Conservation (phyloP, 1,140 invertebrate genomes). For the Drosophila nigrodunni region DNA sequence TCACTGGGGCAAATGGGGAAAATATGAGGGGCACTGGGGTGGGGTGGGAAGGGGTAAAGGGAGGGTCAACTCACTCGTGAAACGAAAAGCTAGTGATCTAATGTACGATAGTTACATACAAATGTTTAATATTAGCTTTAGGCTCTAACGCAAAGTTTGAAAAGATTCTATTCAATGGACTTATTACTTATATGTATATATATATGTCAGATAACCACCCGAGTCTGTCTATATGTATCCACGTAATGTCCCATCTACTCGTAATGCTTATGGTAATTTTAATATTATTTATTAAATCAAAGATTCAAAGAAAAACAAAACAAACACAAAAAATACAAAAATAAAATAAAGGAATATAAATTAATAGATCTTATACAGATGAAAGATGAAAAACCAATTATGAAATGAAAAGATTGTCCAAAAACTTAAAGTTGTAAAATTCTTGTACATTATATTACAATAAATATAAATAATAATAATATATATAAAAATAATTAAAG, state of each 20-base stretch:
- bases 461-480: conserved; percentile 38
- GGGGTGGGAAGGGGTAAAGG: conserved; percentile 23
- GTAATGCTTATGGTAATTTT: conserved; percentile 73
- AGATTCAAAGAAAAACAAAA: conserved; percentile 25
- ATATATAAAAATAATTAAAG: conserved; percentile 6
- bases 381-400: conserved; percentile 54
- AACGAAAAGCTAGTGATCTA: conserved; percentile 83
- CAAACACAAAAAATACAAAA: conserved; percentile 16
- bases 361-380: conserved; percentile 3
- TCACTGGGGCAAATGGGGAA: neutral
- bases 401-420: conserved; percentile 81
- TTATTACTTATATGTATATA: conserved; percentile 28
- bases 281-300: conserved; percentile 75
- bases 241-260: conserved; percentile 52
- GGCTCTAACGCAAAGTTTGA: conserved; percentile 46
- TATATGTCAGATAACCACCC: conserved; percentile 20
- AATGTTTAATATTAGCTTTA: conserved; percentile 75
- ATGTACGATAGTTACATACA: conserved; percentile 80
- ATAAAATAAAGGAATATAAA: neutral
- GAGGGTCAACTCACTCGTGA: conserved; percentile 68
- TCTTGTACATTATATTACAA: conserved; percentile 65
- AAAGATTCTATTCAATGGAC: conserved; percentile 49
- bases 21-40: conserved; percentile 6
- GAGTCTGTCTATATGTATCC: conserved; percentile 24
- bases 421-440: conserved; percentile 82